phyloP scores from a whole-genome alignment of 1,140 invertebrate species.

The Diabrotica undecimpunctata region DNA sequence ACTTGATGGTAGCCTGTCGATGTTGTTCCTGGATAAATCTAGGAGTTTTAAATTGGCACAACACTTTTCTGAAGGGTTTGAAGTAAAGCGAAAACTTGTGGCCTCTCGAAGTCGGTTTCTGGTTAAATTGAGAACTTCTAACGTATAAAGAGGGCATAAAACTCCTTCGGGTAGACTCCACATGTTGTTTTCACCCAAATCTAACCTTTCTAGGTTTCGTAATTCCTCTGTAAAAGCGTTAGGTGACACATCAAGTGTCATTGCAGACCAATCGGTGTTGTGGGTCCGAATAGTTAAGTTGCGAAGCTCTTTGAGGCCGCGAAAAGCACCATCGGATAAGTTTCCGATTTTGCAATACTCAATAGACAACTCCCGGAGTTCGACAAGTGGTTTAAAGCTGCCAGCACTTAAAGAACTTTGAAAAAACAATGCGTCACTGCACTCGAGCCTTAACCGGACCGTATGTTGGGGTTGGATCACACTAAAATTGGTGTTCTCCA shows the following conservation, averaged over 20 bases:
- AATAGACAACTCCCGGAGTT: conserved; percentile 78
- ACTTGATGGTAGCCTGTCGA: conserved; percentile 72
- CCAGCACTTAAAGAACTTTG: conserved; percentile 81
- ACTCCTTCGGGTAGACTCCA: conserved; percentile 77
- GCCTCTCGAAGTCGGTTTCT: conserved; percentile 77
- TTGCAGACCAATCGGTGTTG: conserved; percentile 83
- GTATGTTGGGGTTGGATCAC: conserved; percentile 84
- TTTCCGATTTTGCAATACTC: conserved; percentile 89
- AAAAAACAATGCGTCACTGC: conserved; percentile 79
- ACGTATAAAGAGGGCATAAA: conserved; percentile 72
- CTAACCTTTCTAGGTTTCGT: conserved; percentile 69
- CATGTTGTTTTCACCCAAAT: conserved; percentile 86
- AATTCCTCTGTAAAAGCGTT: conserved; percentile 73
- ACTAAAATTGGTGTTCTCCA: conserved; percentile 86
- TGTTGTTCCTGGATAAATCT: conserved; percentile 78
- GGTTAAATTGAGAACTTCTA: conserved; percentile 77
- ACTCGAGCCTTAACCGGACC: conserved; percentile 74
- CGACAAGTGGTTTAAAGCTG: conserved; percentile 77
- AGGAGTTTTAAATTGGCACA: conserved; percentile 68
- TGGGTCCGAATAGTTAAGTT: conserved; percentile 83
- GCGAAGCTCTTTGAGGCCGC: conserved; percentile 72
- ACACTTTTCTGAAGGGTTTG: conserved; percentile 62
- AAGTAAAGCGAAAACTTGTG: conserved; percentile 68
- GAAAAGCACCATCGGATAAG: conserved; percentile 79
- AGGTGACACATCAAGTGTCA: conserved; percentile 73